Percentiles rank a stretch among this genome's conserved stretches.
phyloP scores from a whole-genome alignment of 1,140 invertebrate species.

The Meloidogyne hapla region DNA sequence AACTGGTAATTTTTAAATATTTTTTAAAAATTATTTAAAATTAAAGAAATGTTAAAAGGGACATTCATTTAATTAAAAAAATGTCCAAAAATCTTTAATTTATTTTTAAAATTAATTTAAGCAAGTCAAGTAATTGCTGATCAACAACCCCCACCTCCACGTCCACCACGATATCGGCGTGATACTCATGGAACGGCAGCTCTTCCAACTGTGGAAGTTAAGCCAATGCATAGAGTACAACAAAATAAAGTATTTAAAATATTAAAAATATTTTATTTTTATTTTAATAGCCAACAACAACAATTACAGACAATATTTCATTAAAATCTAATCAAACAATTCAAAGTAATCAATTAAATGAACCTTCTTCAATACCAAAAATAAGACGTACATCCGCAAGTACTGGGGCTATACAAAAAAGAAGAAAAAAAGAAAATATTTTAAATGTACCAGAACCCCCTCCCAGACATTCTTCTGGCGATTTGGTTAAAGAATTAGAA shows the following conservation, averaged over 20 bases:
- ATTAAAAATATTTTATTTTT: background rate
- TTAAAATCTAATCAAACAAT: background rate
- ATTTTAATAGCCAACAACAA: background rate
- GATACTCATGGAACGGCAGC: conserved; percentile 2
- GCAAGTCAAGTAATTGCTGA: conserved; percentile 34
- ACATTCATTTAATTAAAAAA: no score
- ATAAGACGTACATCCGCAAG: background rate
- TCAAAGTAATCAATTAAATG: background rate
- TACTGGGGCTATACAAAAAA: background rate
- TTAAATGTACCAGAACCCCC: background rate
- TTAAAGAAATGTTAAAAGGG: no score
- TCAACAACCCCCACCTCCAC: conserved; percentile 34
- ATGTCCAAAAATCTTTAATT: no score
- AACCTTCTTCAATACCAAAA: background rate
- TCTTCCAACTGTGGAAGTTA: conserved; percentile 39
- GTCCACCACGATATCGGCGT: conserved; percentile 33
- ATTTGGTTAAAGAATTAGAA: background rate
- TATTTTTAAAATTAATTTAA: conserved; percentile 1
- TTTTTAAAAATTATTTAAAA: conserved; percentile 1
- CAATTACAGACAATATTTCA: conserved; percentile 2
- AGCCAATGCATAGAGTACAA: conserved; percentile 30
- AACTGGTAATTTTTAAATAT: conserved; percentile 3
- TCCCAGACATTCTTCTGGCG: background rate
- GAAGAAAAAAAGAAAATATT: background rate
- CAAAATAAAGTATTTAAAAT: background rate